A percentile compares a stretch with the other conserved stretches of the same genome.
Evolutionary conservation across 1,140 invertebrate species (phyloP).

Genomic region (Apis mellifera): DNA sequence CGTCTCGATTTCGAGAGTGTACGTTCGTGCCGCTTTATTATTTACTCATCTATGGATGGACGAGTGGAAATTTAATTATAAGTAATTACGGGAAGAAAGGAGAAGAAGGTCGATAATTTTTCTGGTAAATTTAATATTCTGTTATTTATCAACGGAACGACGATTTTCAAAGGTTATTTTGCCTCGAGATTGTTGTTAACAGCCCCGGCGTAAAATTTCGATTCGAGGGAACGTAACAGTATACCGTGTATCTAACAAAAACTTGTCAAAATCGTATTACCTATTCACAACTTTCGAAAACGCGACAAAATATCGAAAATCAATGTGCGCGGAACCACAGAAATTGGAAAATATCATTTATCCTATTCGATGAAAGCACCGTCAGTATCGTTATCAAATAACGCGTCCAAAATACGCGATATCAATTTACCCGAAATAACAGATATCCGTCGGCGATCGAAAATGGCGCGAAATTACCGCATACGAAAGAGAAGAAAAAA

Average conservation of each 20-base stretch:
- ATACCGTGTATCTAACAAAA: background rate
- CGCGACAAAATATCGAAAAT: background rate
- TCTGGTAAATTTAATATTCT: no score
- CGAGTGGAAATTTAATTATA: background rate
- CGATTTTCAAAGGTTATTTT: no score
- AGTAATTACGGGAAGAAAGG: no score
- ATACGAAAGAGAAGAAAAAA: no score
- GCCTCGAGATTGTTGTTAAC: no score
- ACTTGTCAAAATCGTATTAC: background rate
- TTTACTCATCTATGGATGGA: background rate
- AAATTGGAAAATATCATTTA: background rate
- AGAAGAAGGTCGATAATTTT: no score
- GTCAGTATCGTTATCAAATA: background rate
- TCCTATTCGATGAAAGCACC: background rate
- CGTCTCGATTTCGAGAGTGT: background rate
- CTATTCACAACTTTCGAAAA: background rate
- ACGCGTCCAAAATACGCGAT: background rate
- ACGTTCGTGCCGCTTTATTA: background rate
- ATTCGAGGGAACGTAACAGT: background rate
- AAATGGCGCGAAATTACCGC: background rate
- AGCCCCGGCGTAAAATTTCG: no score
- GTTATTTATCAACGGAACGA: no score
- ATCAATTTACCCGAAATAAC: background rate
- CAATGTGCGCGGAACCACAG: background rate
- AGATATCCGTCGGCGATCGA: background rate